Evolutionary conservation across 2,113 vertebrate species (phyloP), one percentile per base, ranked within the genome.

Genomic region (Hippoglossus stenolepis): DNA sequence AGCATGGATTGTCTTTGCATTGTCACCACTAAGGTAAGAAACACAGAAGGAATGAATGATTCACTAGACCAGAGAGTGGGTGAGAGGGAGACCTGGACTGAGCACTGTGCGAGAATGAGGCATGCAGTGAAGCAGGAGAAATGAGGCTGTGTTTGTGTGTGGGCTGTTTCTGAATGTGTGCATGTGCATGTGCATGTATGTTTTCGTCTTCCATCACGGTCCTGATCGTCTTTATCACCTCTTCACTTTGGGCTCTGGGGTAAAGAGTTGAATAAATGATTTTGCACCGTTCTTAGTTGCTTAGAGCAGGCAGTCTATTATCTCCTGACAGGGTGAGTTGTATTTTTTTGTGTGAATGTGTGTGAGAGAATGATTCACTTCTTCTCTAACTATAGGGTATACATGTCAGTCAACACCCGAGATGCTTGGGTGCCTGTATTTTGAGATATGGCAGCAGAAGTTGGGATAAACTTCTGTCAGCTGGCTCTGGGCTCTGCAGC

Each of bases 1-100:
- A 93, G 93, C 85, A 98, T 98, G 97, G 97, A 97, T 95, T 98
- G 97, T 93, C 96, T 99, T 93, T 98, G 97, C 94, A 97, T 98
- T 95, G 96, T 99, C 93, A 99, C 97, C 86, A 98, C 97, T 85
- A 98, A 99, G 97, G 96, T 99, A 98, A 96, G 96, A 79, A 74
- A 73, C 57, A 51, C 43, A 38, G 70, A 31, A 24, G 2, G 3
- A 49, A 45, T 57, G 65, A 80, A 49, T 75, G 67, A 70, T 69
- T 72, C 76, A 75, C 66, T 28, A 65, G 71, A 62, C 14, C 15
- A 77, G 62, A 66, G 26, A 35, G 65, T 5, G 56, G 35, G 21
- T 31, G 26, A 53, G 65, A 72, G 43, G 66, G 8, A 63, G 77
- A 61, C 65, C 24, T 35, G 38, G 43, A 11, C 54, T 54, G 79